A percentile compares a stretch with the other conserved stretches of the same genome.
Conservation (phyloP, 1,140 invertebrate genomes). For the Scaptomyza hsui region DNA sequence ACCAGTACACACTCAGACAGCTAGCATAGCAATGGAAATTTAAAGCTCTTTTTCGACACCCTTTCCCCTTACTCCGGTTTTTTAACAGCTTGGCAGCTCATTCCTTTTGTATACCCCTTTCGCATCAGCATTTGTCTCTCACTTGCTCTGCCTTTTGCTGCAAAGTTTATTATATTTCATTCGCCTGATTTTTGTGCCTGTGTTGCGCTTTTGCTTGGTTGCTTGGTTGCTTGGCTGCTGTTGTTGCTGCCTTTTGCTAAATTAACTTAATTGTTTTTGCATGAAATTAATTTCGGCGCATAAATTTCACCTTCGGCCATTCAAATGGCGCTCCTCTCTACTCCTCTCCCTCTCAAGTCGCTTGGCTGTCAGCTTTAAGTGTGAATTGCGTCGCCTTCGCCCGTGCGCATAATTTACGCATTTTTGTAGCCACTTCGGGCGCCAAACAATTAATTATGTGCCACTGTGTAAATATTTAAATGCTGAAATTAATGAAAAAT, state of each 20-base stretch:
- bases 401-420: slow-evolving; percentile 73
- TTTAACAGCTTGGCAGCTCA: slow-evolving; percentile 30
- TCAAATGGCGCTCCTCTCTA: neutral
- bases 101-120: slow-evolving; percentile 10
- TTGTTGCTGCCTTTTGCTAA: slow-evolving; percentile 64
- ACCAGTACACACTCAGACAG: slow-evolving; percentile 6
- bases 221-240: slow-evolving; percentile 1
- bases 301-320: slow-evolving; percentile 74
- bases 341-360: slow-evolving; percentile 1
- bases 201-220: slow-evolving; percentile 60
- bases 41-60: slow-evolving; percentile 55
- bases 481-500: slow-evolving; percentile 80
- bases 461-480: slow-evolving; percentile 78
- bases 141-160: neutral
- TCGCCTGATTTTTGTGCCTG: slow-evolving; percentile 73
- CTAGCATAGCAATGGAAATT: slow-evolving; percentile 64
- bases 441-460: slow-evolving; percentile 74
- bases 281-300: slow-evolving; percentile 81
- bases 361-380: slow-evolving; percentile 70
- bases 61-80: slow-evolving; percentile 7
- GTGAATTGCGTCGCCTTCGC: slow-evolving; percentile 70
- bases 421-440: slow-evolving; percentile 69
- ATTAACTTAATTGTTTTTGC: slow-evolving; percentile 83
- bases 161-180: slow-evolving; percentile 81
- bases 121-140: neutral